Evolutionary conservation across 2,888 invertebrate species (phyloP), one percentile per base, ranked within the genome.

Genomic region (Drosophila picticornis): DNA sequence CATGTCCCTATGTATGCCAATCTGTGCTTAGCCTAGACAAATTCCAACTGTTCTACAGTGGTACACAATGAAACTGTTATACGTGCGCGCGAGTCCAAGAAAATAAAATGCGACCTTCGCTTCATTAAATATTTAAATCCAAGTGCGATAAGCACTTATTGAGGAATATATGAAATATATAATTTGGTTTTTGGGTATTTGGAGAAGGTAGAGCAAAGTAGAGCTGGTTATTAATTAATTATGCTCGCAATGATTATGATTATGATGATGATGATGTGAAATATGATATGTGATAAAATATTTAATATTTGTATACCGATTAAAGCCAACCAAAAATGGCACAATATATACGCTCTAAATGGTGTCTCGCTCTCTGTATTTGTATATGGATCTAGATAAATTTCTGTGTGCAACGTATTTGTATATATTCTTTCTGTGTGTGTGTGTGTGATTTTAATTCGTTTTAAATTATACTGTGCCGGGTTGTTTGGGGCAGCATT

Each of bases 81-180:
- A 73, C 69, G 7, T 25, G 13, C 34, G n/a, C 27, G 13, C 50
- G n/a, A 25, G 13, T 46, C 9, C 9, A 48, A 59, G n/a, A 36
- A 36, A 36, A 16, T 22, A 7, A 46, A 46, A 25, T 46, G 25
- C 62, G 69, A 70, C 79, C 66, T 83, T 83, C 68, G 72, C 22
- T 77, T 77, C 81, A 75, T 88, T 81, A 79, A 73, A 72, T 77
- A 90, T 90, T 90, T 61, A 90, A 88, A 88, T 88, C 68, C 22
- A 80, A 65, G 48, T 69, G 72, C 76, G 80, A 83, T 83, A 80
- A 80, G 76, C 76, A 63, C 57, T 61, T 63, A 67, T 80, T 57
- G 34, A 59, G 57, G 38, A 75, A 53, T 69, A 53, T 34, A 29
- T 56, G 29, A 53, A 46, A 67, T 68, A 43, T 40, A 63, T 58